Conservation (phyloP, 2,888 invertebrate species). For the Drosophila engyochracea region DNA sequence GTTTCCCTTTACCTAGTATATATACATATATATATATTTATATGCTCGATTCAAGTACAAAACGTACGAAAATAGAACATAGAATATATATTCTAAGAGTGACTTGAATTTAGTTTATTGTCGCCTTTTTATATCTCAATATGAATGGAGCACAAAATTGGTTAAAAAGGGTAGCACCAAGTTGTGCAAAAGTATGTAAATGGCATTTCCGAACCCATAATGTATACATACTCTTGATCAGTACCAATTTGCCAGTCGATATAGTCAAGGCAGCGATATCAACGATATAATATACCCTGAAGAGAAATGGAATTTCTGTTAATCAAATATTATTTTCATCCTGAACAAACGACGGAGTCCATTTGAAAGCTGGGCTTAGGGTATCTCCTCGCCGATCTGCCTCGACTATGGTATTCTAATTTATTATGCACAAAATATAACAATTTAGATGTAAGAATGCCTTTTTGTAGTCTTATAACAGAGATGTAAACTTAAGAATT, state of each 20-base stretch:
- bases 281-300: not conserved
- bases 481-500: not conserved
- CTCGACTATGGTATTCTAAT: not conserved
- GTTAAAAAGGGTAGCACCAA: not conserved
- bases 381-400: not conserved
- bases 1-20: not conserved
- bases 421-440: not conserved
- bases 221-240: not conserved
- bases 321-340: not conserved
- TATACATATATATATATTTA: not conserved
- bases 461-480: not conserved
- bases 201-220: not conserved
- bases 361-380: too few species aligned
- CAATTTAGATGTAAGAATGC: not conserved
- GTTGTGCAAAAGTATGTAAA: not conserved
- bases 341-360: not conserved
- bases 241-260: not conserved
- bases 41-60: not conserved
- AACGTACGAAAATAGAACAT: not conserved
- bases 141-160: not conserved
- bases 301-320: not conserved
- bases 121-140: not conserved
- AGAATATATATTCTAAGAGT: not conserved
- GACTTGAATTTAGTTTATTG: not conserved
- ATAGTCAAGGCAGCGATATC: not conserved